A percentile compares a stretch with the other conserved stretches of the same genome.
Conservation (phyloP, 2,888 invertebrate genomes). For the Axea sp. region DNA sequence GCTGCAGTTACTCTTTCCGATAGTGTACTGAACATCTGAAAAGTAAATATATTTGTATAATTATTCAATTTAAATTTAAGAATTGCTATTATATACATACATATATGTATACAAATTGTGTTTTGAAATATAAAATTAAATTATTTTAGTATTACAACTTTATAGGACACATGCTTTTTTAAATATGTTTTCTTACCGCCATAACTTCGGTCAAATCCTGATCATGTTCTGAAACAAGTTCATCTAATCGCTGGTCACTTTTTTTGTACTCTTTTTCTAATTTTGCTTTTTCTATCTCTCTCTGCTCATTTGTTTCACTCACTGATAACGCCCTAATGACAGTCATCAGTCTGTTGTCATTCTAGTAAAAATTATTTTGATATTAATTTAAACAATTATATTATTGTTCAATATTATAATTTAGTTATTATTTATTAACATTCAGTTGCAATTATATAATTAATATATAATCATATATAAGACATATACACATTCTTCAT, state of each 20-base stretch:
- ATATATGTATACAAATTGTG: neutral
- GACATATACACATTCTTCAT: too few species aligned
- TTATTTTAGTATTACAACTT: too few species aligned
- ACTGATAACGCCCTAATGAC: slow-evolving; percentile 96
- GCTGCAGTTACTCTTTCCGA: slow-evolving; percentile 89
- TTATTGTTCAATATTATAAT: too few species aligned
- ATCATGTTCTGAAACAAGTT: slow-evolving; percentile 92
- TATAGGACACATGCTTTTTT: too few species aligned
- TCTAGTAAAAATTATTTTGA: slow-evolving; percentile 80
- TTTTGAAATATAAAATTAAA: neutral
- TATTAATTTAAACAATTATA: too few species aligned
- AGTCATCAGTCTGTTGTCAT: slow-evolving; percentile 91
- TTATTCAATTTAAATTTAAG: neutral
- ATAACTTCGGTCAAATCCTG: slow-evolving; percentile 92
- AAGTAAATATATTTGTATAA: slow-evolving; percentile 50
- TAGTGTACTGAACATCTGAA: slow-evolving; percentile 87
- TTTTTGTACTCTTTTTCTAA: slow-evolving; percentile 95
- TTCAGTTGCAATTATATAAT: too few species aligned
- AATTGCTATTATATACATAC: neutral
- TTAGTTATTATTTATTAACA: too few species aligned
- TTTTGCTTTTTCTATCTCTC: slow-evolving; percentile 95
- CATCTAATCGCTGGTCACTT: slow-evolving; percentile 93
- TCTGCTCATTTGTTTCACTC: slow-evolving; percentile 95
- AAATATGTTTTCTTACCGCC: slow-evolving; percentile 80
- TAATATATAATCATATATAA: too few species aligned